Conservation (phyloP, 1,140 invertebrate genomes). For the Leptonema lineaticorne region DNA sequence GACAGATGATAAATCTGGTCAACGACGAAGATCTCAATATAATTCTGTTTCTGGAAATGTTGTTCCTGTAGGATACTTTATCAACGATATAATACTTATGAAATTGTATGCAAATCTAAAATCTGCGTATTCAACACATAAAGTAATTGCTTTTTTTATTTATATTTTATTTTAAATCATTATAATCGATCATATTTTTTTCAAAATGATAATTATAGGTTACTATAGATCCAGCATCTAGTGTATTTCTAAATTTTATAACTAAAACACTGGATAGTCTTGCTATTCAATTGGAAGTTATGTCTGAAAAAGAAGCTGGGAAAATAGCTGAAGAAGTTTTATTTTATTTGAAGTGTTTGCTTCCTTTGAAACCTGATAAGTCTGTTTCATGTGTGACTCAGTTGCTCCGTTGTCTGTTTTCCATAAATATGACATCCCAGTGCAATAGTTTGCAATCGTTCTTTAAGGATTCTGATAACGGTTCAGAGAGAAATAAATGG, state of each 20-base stretch:
- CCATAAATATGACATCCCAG: constrained; percentile 73
- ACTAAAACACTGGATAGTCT: constrained; percentile 66
- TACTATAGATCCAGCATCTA: constrained; percentile 69
- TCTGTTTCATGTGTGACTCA: constrained; percentile 81
- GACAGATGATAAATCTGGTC: constrained; percentile 45
- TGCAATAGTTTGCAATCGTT: constrained; percentile 55
- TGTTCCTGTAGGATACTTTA: constrained; percentile 64
- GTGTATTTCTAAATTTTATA: constrained; percentile 73
- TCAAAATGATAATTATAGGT: constrained; percentile 54
- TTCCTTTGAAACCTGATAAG: constrained; percentile 67
- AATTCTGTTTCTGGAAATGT: constrained; percentile 43
- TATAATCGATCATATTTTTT: constrained; percentile 7
- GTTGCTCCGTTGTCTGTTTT: constrained; percentile 80
- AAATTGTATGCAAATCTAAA: constrained; percentile 74
- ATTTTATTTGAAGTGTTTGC: constrained; percentile 70
- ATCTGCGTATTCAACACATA: constrained; percentile 78
- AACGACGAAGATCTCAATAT: constrained; percentile 47
- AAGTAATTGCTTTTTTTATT: constrained; percentile 52
- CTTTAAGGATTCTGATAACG: constrained; percentile 16
- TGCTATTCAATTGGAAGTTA: constrained; percentile 75
- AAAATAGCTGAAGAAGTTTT: constrained; percentile 80
- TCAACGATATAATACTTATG: constrained; percentile 71
- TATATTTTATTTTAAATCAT: constrained; percentile 8
- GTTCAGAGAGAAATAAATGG: constrained; percentile 12
- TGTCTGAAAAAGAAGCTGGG: constrained; percentile 71